Evolutionary conservation across 2,888 invertebrate genomes (phyloP), one percentile per base, ranked within the genome.

Genomic region (Chrysotoxum bicinctum): DNA sequence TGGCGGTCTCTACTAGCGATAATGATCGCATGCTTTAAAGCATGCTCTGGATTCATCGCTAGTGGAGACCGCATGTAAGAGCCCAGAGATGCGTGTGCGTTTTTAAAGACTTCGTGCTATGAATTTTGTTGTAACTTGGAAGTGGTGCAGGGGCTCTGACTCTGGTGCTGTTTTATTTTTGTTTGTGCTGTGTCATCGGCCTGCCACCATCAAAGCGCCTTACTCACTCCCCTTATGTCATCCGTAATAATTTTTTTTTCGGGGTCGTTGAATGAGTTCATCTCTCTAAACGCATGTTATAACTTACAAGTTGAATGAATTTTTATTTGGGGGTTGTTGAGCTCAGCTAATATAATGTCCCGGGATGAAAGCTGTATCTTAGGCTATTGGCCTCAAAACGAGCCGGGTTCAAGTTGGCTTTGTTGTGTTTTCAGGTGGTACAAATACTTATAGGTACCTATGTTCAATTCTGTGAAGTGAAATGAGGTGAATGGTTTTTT

Each of bases 161-260:
- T 79, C 14, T 50, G 19, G 21, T 19, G 56, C 45, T 26, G 69
- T 45, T 40, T 40, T 56, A 23, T 50, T 16, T 37, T 3, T 45
- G 0, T 30, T 40, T 32, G n/a, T 40, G 30, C 40, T 70, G 35
- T 62, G 40, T 56, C 16, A 12, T 32, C 40, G 16, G 32, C 30
- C 66, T 54, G 60, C 26, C 16, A 26, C n/a, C 26, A 12, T 23
- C 21, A 50, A 52, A 32, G 21, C 43, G 48, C 50, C 74, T 84
- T 70, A 68, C 84, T 84, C 84, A 84, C 54, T n/a, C n/a, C 84
- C 84, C 84, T 84, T 84, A 84, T 80, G 84, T 84, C 75, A 84
- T 80, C 37, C 8, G 12, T 43, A 64, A 16, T 45, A 21, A 16
- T 16, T 19, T 70, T 35, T 35, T 68, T 48, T 79, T 10, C n/a